phyloP scores from a whole-genome alignment of 2,797 vertebrate genomes.

The Enteromius anoplus region DNA sequence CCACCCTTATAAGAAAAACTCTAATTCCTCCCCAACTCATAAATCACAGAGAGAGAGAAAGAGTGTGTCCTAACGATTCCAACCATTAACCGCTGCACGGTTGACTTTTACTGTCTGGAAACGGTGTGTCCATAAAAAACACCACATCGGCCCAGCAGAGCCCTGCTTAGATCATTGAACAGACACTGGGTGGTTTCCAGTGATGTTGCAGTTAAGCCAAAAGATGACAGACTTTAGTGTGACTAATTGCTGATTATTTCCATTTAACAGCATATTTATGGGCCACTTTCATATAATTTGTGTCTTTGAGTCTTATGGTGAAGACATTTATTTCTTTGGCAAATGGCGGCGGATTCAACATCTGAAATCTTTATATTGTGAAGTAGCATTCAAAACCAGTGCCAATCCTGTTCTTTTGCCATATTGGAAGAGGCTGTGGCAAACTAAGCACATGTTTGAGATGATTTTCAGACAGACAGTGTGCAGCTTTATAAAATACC shows the following conservation, averaged over 20 bases:
- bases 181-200: constrained; percentile 14
- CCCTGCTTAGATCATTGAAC: constrained; percentile 43
- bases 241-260: constrained; percentile 36
- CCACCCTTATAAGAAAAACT: not conserved
- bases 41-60: constrained; percentile 41
- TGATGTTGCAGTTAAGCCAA: not conserved
- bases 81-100: constrained; percentile 33
- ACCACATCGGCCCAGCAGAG: constrained; percentile 13
- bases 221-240: constrained; percentile 3
- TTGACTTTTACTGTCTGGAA: constrained; percentile 56
- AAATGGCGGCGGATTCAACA: not conserved
- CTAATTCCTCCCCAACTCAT: constrained; percentile 16
- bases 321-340: constrained; percentile 23
- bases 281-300: constrained; percentile 28
- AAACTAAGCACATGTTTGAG: constrained; percentile 15
- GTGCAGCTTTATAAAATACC: not conserved
- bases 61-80: constrained; percentile 6
- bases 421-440: constrained; percentile 19
- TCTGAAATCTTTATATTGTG: constrained; percentile 15
- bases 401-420: not conserved
- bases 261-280: constrained; percentile 28
- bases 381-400: constrained; percentile 28
- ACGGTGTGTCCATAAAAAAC: constrained; percentile 45
- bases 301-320: not conserved
- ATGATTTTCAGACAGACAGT: not conserved